Percentiles rank a stretch among this genome's conserved stretches.
Evolutionary conservation across 2,888 invertebrate species (phyloP).

Genomic region (Eilema griseolum): DNA sequence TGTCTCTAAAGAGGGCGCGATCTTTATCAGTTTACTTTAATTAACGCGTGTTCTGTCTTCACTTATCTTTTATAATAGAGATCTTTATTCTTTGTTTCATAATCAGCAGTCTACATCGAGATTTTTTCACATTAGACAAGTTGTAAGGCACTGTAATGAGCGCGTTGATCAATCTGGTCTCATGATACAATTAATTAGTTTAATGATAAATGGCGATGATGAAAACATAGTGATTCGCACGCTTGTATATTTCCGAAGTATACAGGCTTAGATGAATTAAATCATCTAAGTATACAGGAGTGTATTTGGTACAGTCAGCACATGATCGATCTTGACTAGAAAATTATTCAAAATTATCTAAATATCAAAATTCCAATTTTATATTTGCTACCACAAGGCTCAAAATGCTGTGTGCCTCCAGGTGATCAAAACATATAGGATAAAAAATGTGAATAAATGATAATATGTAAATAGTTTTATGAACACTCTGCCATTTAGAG

Average conservation of each 20-base stretch:
- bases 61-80: neutral
- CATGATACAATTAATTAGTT: slow-evolving; percentile 4
- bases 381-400: too few species aligned
- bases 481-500: too few species aligned
- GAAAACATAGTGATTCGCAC: neutral
- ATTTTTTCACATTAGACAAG: neutral
- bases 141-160: neutral
- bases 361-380: too few species aligned
- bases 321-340: too few species aligned
- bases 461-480: too few species aligned
- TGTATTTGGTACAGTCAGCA: too few species aligned
- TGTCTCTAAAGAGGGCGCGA: neutral
- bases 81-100: slow-evolving; percentile 1
- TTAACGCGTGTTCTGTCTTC: neutral
- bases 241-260: neutral
- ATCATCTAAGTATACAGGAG: too few species aligned
- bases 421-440: too few species aligned
- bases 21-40: neutral
- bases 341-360: too few species aligned
- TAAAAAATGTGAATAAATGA: too few species aligned
- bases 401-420: too few species aligned
- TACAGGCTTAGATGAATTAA: too few species aligned
- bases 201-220: neutral
- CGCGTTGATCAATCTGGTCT: slow-evolving; percentile 2
- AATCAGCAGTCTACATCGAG: neutral